A percentile compares a stretch with the other conserved stretches of the same genome.
These are phyloP conservation scores for Schlechtendalia chinensis DNA, from an alignment of 1,140 invertebrate species.

Conservation along the genomic window DNA sequence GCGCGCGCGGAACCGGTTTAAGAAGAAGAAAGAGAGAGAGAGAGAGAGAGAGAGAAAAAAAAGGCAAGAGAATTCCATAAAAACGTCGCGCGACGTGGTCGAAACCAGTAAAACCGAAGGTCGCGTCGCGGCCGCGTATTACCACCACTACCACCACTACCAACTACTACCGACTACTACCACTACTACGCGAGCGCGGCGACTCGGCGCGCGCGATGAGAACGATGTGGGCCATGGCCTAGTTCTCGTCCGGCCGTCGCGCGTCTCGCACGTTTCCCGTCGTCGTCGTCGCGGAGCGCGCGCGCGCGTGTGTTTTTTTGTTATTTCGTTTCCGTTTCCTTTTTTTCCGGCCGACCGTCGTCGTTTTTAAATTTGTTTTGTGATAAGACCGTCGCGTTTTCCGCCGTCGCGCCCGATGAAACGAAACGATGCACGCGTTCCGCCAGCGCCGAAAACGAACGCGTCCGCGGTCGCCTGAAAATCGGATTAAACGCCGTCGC, in stretches of 20 bases:
- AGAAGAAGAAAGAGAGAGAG: not conserved
- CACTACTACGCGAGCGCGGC: not conserved
- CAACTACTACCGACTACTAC: not conserved
- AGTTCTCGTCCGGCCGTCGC: constrained; percentile 19
- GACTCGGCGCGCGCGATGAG: not conserved
- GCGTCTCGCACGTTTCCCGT: not conserved
- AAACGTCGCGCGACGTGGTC: not conserved
- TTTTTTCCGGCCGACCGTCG: not conserved
- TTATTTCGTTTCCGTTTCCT: not conserved
- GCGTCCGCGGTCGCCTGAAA: constrained; percentile 8
- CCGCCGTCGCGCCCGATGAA: not conserved
- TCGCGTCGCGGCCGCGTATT: not conserved
- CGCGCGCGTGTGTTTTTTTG: no score
- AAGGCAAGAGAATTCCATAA: not conserved
- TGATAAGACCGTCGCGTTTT: not conserved
- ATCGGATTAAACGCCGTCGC: not conserved
- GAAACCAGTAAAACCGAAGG: constrained; percentile 48
- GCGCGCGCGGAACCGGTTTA: constrained; percentile 18
- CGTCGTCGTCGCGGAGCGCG: not conserved
- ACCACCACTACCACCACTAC: not conserved
- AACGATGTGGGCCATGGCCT: constrained; percentile 49
- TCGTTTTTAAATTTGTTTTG: not conserved
- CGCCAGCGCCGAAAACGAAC: constrained; percentile 14
- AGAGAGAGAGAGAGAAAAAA: no score
- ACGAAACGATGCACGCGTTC: constrained; percentile 7